Conservation (phyloP, 2,888 invertebrate genomes). For the Metallyticus violacea region DNA sequence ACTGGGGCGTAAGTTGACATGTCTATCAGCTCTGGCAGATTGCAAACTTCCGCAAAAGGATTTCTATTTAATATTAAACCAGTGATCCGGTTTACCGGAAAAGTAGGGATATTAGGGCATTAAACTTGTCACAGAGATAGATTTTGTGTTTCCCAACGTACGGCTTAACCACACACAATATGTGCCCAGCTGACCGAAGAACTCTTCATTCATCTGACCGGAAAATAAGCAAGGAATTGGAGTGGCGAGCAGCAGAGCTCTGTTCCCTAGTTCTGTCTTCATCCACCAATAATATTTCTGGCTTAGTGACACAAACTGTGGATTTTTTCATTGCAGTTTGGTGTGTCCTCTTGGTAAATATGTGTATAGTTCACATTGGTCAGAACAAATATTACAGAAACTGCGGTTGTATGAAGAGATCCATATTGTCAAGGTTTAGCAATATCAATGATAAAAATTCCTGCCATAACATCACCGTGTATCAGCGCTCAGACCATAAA, state of each 20-base stretch:
- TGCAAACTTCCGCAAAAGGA: neutral
- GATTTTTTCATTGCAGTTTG: too few relatives aligned
- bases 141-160: neutral
- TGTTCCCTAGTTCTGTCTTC: neutral
- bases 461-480: too few relatives aligned
- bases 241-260: neutral
- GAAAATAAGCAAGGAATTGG: neutral
- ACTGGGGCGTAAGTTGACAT: neutral
- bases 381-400: too few relatives aligned
- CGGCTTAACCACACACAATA: neutral
- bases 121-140: neutral
- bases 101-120: neutral
- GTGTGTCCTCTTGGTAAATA: too few relatives aligned
- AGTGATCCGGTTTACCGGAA: neutral
- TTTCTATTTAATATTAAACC: neutral
- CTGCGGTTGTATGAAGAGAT: too few relatives aligned
- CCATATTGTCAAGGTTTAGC: too few relatives aligned
- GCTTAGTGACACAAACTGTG: too few relatives aligned
- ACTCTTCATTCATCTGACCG: neutral
- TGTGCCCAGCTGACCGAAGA: neutral
- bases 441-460: too few relatives aligned
- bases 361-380: too few relatives aligned
- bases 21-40: neutral
- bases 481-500: too few relatives aligned
- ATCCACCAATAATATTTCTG: too few relatives aligned